These are phyloP conservation scores for Drosophila kanekoi DNA, from an alignment of 2,888 invertebrate genomes.

Conservation along the genomic window DNA sequence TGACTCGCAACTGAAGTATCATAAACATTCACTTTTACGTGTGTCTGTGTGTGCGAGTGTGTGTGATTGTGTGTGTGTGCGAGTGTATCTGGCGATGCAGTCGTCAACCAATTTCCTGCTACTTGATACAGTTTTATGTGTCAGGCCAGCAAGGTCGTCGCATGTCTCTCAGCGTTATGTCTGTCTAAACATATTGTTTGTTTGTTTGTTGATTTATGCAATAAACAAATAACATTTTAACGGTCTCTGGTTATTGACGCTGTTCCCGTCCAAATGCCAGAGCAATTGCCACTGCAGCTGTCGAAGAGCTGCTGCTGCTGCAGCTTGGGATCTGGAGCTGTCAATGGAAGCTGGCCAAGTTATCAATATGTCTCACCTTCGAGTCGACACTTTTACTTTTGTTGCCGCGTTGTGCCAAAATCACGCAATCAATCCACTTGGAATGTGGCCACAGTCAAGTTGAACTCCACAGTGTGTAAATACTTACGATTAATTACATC, in stretches of 20 bases:
- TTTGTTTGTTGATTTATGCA: conserved; percentile 63
- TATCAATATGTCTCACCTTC: conserved; percentile 46
- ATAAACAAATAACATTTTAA: conserved; percentile 57
- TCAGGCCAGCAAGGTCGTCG: conserved; percentile 65
- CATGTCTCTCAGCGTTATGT: conserved; percentile 40
- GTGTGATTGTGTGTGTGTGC: conserved; percentile 10
- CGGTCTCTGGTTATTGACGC: conserved; percentile 40
- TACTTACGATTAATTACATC: conserved; percentile 76
- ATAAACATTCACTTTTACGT: conserved; percentile 77
- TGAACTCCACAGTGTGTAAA: conserved; percentile 54
- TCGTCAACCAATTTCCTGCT: conserved; percentile 77
- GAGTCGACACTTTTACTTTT: conserved; percentile 55
- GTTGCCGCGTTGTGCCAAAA: conserved; percentile 8
- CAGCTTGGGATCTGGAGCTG: conserved; percentile 16
- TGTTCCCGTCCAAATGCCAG: conserved; percentile 30
- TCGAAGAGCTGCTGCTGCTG: too few species aligned
- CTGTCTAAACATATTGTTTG: conserved; percentile 20
- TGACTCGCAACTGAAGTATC: conserved; percentile 71
- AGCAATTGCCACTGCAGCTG: conserved; percentile 39
- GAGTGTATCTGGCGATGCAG: conserved; percentile 48
- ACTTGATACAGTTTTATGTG: conserved; percentile 73
- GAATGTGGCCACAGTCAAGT: conserved; percentile 24
- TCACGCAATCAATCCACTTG: conserved; percentile 26
- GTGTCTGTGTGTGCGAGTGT: conserved; percentile 19
- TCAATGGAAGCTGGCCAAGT: conserved; percentile 38